phyloP scores from a whole-genome alignment of 2,888 invertebrate genomes.

The Drosophila affinis region DNA sequence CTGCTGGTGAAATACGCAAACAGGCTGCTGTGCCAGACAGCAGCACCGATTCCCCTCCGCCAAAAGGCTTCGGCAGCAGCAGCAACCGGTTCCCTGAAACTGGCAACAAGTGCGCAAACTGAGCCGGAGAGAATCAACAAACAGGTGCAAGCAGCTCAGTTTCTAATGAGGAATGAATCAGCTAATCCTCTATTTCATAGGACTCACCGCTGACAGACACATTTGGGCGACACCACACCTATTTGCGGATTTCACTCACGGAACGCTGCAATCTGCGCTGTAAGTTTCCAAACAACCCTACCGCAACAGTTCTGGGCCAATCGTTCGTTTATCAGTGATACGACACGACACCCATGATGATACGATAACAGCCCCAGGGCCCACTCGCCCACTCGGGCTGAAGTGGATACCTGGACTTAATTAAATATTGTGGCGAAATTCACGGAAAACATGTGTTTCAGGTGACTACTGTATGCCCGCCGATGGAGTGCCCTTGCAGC shows the following conservation, averaged over 20 bases:
- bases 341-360: constrained; percentile 1
- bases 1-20: constrained; percentile 54
- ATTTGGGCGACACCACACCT: constrained; percentile 94
- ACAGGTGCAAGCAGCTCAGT: constrained; percentile 40
- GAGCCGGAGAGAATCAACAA: constrained; percentile 36
- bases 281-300: constrained; percentile 85
- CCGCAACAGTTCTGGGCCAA: constrained; percentile 13
- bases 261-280: constrained; percentile 98
- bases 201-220: constrained; percentile 88
- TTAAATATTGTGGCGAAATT: constrained; percentile 48
- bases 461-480: constrained; percentile 99
- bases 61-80: constrained; percentile 30
- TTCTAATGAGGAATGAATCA: constrained; percentile 6
- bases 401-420: constrained; percentile 35
- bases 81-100: constrained; percentile 67
- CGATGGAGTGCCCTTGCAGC: constrained; percentile 94
- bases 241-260: constrained; percentile 97
- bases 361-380: constrained; percentile 20
- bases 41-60: constrained; percentile 29
- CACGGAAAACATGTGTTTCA: constrained; percentile 79
- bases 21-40: constrained; percentile 37
- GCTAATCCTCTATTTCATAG: constrained; percentile 5
- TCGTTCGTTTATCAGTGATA: constrained; percentile 28
- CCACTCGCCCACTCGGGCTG: constrained; percentile 2
- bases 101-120: constrained; percentile 53